Evolutionary conservation across 2,888 invertebrate genomes (phyloP).

Genomic region (Epinotia brunnichana): DNA sequence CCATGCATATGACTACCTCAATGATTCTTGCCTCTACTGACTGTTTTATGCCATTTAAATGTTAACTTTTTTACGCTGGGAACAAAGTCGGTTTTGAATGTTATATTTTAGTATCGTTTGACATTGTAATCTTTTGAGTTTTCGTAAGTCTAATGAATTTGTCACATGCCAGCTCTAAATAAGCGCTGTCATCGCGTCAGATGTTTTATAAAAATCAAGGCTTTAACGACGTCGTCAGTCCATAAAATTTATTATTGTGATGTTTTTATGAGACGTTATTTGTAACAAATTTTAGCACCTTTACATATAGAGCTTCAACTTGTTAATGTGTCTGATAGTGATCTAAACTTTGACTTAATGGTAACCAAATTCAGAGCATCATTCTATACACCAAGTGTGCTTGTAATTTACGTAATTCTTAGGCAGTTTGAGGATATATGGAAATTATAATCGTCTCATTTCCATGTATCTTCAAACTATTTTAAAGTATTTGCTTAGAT

Average conservation of each 20-base stretch:
- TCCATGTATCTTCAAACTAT: neutral
- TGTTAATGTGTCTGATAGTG: slow-evolving; percentile 32
- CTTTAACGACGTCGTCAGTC: slow-evolving; percentile 71
- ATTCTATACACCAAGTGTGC: slow-evolving; percentile 5
- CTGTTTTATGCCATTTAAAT: neutral
- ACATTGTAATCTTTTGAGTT: slow-evolving; percentile 43
- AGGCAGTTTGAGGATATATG: slow-evolving; percentile 10
- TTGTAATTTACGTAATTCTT: slow-evolving; percentile 15
- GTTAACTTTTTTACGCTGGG: neutral
- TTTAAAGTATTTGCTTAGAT: neutral
- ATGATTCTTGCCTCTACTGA: neutral
- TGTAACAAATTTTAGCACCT: slow-evolving; percentile 65
- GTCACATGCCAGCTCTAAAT: slow-evolving; percentile 65
- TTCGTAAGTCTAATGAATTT: slow-evolving; percentile 63
- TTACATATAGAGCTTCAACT: slow-evolving; percentile 50
- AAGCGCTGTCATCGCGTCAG: slow-evolving; percentile 70
- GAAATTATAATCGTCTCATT: slow-evolving; percentile 13
- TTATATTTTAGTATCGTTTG: neutral
- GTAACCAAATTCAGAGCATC: slow-evolving; percentile 7
- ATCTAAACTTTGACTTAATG: slow-evolving; percentile 35
- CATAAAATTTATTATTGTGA: slow-evolving; percentile 74
- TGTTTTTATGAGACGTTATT: slow-evolving; percentile 63
- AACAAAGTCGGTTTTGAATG: neutral
- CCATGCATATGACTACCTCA: slow-evolving; percentile 8
- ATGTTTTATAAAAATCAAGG: slow-evolving; percentile 72